Evolutionary conservation across 1,140 invertebrate species (phyloP), one percentile per base, ranked within the genome.

Genomic region (Pteromalus puparum): DNA sequence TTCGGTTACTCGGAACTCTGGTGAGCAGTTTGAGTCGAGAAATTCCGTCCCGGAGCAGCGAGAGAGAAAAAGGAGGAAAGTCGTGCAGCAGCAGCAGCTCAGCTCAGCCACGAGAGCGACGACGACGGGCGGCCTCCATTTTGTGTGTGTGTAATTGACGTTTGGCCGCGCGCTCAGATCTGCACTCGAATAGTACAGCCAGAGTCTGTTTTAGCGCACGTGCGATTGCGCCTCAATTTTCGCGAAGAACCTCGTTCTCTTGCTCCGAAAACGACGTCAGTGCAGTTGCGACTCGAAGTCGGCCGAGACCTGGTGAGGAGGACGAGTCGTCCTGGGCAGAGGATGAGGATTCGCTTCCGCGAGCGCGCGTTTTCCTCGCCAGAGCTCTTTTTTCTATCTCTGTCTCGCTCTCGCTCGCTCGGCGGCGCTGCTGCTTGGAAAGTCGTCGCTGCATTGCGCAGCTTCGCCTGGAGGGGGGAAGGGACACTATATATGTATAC

Each of bases 141-240:
- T 84, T 81, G 82, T 83, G 74, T 83, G 74, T 67, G 53, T 78
- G 46, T 79, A 77, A 84, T 77, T 84, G 82, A 84, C 78, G 85
- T 81, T 84, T 81, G 48, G 24, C 67, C 74, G 30, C 26, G 38
- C n/a, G 61, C 12, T 15, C 2, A 30, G 6, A 3, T 65, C 68
- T 68, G 73, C 84, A 82, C 86, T 87, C 86, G 42, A 42, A 46
- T 38, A n/a, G 74, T 73, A 65, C 72, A 68, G 9, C 9, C 15
- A 48, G 15, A 30, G 26, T 30, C 65, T 80, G 53, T 18, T 84
- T 70, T 4, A 18, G 28, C 24, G 70, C 80, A 65, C 80, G 68
- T 81, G 42, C 61, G 61, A n/a, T 61, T 61, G 10, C 26, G 61
- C 80, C 21, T 73, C 30, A 75, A 34, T 65, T 82, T 79, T 30